A percentile compares a stretch with the other conserved stretches of the same genome.
phyloP scores from a whole-genome alignment of 2,888 invertebrate species.

The Rutpela maculata region DNA sequence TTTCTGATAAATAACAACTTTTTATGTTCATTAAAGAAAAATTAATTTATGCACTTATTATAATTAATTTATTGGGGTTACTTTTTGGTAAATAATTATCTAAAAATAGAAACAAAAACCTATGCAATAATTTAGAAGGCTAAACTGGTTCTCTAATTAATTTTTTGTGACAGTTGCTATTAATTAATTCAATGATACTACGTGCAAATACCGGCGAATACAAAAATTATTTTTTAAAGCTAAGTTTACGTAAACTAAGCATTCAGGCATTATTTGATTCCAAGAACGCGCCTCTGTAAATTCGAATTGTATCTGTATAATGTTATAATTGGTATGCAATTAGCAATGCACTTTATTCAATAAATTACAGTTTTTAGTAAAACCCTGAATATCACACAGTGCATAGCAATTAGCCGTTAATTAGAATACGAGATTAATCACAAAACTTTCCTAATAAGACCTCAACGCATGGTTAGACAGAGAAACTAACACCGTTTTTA shows the following conservation, averaged over 20 bases:
- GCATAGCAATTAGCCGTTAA: conserved; percentile 38
- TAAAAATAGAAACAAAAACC: conserved; percentile 32
- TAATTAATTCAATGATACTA: conserved; percentile 16
- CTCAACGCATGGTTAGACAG: conserved; percentile 42
- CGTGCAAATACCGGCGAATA: conserved; percentile 14
- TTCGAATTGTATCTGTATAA: neutral
- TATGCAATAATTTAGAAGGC: conserved; percentile 32
- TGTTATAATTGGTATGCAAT: conserved; percentile 18
- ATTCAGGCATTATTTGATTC: neutral
- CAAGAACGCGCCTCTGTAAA: neutral
- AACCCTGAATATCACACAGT: conserved; percentile 31
- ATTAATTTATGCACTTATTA: conserved; percentile 28
- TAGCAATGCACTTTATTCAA: conserved; percentile 20
- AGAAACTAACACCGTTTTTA: conserved; percentile 35
- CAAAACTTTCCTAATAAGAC: conserved; percentile 39
- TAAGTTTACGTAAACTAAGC: neutral
- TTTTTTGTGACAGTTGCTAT: conserved; percentile 6
- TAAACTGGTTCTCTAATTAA: conserved; percentile 22
- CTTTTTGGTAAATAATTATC: conserved; percentile 8
- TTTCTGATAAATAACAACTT: neutral
- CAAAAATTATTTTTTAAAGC: neutral
- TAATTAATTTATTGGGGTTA: conserved; percentile 5
- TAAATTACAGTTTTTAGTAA: conserved; percentile 31
- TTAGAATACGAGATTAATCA: conserved; percentile 41
- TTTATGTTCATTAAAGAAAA: conserved; percentile 2